phyloP scores from a whole-genome alignment of 2,113 vertebrate genomes.

The Pteronura brasiliensis region DNA sequence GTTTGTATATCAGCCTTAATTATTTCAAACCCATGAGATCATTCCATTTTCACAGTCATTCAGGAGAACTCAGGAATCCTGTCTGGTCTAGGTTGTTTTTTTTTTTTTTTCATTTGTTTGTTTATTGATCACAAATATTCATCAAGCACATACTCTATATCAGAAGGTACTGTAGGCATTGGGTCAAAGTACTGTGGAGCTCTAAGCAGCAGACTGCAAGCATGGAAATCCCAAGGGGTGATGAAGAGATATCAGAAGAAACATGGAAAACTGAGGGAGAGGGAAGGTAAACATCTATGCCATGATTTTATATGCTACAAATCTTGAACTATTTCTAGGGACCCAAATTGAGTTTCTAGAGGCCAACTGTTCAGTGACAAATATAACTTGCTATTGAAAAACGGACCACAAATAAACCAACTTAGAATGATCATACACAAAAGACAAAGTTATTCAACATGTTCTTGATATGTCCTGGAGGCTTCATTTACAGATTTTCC shows the following conservation, averaged over 20 bases:
- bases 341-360: neutral
- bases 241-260: neutral
- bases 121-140: neutral
- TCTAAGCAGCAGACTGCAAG: neutral
- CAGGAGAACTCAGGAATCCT: neutral
- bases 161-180: neutral
- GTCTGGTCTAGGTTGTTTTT: neutral
- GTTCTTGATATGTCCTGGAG: neutral
- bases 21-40: neutral
- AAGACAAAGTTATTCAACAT: neutral
- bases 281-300: neutral
- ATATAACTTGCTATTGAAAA: conserved; percentile 1
- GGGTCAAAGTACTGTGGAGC: neutral
- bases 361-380: neutral
- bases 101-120: neutral
- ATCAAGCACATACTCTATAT: neutral
- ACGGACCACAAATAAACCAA: neutral
- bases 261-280: neutral
- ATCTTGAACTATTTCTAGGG: neutral
- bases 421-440: neutral
- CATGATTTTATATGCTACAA: conserved; percentile 4
- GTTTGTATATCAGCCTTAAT: neutral
- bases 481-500: conserved; percentile 6
- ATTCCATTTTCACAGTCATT: neutral
- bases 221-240: neutral